These are phyloP conservation scores for Elanoides forficatus DNA, from an alignment of 2,113 vertebrate species.

Conservation along the genomic window DNA sequence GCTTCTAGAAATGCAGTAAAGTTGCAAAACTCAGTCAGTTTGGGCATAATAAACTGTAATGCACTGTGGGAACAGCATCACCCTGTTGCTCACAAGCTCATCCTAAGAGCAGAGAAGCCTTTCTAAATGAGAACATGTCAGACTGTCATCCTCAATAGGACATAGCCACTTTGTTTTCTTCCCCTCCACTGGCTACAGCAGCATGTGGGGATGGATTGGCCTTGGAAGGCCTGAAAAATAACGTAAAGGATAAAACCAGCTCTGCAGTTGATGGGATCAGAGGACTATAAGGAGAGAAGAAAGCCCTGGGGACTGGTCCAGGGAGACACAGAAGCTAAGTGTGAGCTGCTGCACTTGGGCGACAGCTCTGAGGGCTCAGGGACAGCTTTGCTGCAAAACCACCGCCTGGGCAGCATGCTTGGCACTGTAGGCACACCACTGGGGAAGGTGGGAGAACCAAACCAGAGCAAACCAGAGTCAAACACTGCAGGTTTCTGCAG, in stretches of 20 bases:
- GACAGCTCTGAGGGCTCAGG: neutral
- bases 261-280: neutral
- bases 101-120: neutral
- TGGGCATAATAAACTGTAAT: neutral
- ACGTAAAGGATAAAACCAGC: neutral
- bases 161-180: neutral
- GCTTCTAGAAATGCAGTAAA: neutral
- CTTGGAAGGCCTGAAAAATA: neutral
- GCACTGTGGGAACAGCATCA: neutral
- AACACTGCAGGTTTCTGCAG: neutral
- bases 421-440: neutral
- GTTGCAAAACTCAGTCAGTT: neutral
- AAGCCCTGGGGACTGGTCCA: neutral
- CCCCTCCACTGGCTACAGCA: neutral
- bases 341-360: neutral
- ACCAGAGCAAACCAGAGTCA: neutral
- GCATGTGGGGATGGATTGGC: neutral
- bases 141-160: neutral
- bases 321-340: neutral
- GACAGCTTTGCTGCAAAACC: neutral
- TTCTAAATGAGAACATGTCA: neutral
- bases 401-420: fast-evolving
- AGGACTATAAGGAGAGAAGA: neutral
- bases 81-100: neutral
- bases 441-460: neutral